A percentile compares a stretch with the other conserved stretches of the same genome.
phyloP scores from a whole-genome alignment of 1,140 invertebrate species.

The silkworm (Bombyx mori) region DNA sequence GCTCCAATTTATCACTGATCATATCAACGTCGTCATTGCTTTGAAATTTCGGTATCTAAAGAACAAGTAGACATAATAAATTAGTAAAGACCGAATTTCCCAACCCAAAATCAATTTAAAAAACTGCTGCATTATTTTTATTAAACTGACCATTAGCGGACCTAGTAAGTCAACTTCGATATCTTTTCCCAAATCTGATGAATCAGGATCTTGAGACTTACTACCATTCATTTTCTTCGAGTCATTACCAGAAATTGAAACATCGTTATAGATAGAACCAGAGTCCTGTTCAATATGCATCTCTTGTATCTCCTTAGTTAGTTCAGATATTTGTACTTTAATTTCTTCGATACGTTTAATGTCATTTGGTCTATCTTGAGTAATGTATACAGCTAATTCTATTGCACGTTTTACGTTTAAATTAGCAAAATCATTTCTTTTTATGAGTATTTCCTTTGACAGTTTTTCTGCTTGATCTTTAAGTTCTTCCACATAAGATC shows the following conservation, averaged over 20 bases:
- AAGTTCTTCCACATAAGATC: slow-evolving; percentile 22
- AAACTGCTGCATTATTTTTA: too few relatives aligned
- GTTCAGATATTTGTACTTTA: slow-evolving; percentile 18
- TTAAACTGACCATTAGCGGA: too few relatives aligned
- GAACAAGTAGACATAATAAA: slow-evolving; percentile 12
- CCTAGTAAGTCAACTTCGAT: too few relatives aligned
- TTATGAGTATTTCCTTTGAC: slow-evolving; percentile 21
- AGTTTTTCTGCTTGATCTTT: slow-evolving; percentile 23
- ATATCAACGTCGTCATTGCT: slow-evolving; percentile 33
- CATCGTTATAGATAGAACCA: too few relatives aligned
- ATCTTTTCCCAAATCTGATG: too few relatives aligned
- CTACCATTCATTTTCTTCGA: too few relatives aligned
- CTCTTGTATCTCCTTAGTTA: slow-evolving; percentile 25
- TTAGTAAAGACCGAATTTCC: neutral
- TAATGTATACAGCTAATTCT: slow-evolving; percentile 36
- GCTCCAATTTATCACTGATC: slow-evolving; percentile 31
- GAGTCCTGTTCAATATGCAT: neutral
- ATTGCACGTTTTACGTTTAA: slow-evolving; percentile 29
- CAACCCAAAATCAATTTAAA: too few relatives aligned
- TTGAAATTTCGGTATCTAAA: slow-evolving; percentile 44
- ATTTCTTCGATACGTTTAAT: slow-evolving; percentile 26
- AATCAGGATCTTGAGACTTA: too few relatives aligned
- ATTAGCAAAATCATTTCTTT: slow-evolving; percentile 18
- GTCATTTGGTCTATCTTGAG: slow-evolving; percentile 25
- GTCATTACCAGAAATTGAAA: too few relatives aligned